These are phyloP conservation scores for Gasterosteus aculeatus DNA, from an alignment of 2,113 vertebrate species.

Conservation along the genomic window DNA sequence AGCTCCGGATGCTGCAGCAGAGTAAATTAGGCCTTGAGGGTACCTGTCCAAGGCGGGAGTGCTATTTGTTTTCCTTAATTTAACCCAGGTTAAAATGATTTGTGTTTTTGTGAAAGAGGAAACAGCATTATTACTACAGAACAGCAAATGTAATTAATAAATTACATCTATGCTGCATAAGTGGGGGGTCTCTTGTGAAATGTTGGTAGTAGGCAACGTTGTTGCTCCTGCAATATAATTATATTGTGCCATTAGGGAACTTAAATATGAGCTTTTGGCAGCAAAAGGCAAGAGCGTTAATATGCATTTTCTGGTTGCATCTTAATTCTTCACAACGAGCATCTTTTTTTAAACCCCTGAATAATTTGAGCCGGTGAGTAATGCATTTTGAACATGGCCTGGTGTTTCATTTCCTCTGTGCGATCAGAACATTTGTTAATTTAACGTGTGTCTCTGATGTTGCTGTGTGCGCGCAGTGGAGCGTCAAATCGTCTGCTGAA, in stretches of 20 bases:
- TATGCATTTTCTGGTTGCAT: neutral
- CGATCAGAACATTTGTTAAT: conserved; percentile 9
- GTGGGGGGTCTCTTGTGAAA: neutral
- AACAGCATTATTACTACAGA: neutral
- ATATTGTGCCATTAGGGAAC: neutral
- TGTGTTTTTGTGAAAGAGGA: neutral
- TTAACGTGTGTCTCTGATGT: conserved; percentile 15
- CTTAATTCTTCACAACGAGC: neutral
- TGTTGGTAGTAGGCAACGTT: neutral
- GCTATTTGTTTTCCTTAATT: conserved; percentile 1
- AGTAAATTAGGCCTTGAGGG: conserved; percentile 37
- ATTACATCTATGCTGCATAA: neutral
- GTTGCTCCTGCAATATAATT: neutral
- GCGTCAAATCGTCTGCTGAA: conserved; percentile 24
- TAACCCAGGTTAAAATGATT: conserved; percentile 7
- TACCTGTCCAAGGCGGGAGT: neutral
- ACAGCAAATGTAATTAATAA: conserved; percentile 7
- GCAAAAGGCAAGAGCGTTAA: neutral
- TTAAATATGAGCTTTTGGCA: neutral
- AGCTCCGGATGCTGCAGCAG: neutral
- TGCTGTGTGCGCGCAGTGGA: conserved; percentile 1
- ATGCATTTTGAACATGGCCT: neutral
- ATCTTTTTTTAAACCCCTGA: neutral
- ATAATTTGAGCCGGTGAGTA: neutral
- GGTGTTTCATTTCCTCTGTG: neutral